These are phyloP conservation scores for Gasteruption jaculator DNA, from an alignment of 2,888 invertebrate species.

Conservation along the genomic window DNA sequence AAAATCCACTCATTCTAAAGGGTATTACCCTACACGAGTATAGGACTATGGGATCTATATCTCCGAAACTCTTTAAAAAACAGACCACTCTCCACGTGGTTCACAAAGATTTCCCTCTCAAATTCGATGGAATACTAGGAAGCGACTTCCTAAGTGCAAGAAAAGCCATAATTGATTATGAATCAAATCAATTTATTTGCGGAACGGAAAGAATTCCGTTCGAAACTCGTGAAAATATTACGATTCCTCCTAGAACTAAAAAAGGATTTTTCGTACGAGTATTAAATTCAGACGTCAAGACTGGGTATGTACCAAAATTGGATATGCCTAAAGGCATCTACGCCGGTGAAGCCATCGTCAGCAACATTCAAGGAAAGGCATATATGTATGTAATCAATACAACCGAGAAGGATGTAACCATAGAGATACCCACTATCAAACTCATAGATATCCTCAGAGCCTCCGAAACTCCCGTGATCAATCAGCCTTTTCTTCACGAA, in stretches of 20 bases:
- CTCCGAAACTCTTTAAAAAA: too few relatives aligned
- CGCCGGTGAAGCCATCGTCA: conserved; percentile 15
- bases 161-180: conserved; percentile 11
- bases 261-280: conserved; percentile 13
- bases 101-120: conserved; percentile 15
- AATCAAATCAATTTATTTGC: conserved; percentile 12
- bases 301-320: conserved; percentile 16
- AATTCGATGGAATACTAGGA: conserved; percentile 16
- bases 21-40: too few relatives aligned
- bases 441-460: too few relatives aligned
- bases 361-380: conserved; percentile 14
- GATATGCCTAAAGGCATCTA: conserved; percentile 11
- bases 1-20: too few relatives aligned
- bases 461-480: too few relatives aligned
- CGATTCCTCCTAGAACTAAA: conserved; percentile 10
- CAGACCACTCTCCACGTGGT: conserved; percentile 18
- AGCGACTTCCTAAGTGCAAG: conserved; percentile 11
- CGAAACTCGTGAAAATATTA: conserved; percentile 13
- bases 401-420: conserved; percentile 10
- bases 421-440: conserved; percentile 10
- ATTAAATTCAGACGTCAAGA: conserved; percentile 10
- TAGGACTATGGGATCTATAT: background rate
- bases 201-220: conserved; percentile 8
- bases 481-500: too few relatives aligned
- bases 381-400: conserved; percentile 19